Conservation (phyloP, 1,140 invertebrate species). For the Idris sp. region DNA sequence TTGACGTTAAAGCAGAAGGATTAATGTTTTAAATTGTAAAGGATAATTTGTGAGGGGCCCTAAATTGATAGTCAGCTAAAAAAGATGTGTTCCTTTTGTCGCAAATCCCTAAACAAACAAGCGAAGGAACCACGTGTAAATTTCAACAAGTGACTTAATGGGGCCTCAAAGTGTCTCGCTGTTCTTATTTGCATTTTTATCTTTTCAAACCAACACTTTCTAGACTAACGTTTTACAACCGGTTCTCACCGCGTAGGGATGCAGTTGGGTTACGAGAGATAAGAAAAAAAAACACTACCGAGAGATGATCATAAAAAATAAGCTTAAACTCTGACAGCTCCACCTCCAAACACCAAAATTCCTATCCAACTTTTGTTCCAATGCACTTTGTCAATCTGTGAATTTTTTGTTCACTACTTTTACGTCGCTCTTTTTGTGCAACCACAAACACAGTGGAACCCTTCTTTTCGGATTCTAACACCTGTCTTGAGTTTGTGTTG, state of each 20-base stretch:
- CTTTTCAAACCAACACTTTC: conserved; percentile 35
- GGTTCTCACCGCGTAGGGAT: conserved; percentile 30
- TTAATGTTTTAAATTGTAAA: too few species aligned
- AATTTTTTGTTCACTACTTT: too few species aligned
- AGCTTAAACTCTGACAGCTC: too few species aligned
- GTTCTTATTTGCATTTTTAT: conserved; percentile 42
- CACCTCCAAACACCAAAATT: too few species aligned
- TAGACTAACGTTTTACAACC: conserved; percentile 38
- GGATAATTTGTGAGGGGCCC: too few species aligned
- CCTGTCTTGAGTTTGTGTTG: conserved; percentile 16
- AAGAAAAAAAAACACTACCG: conserved; percentile 6
- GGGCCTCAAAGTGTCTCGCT: conserved; percentile 23
- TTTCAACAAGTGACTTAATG: conserved; percentile 48
- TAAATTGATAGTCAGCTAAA: too few species aligned
- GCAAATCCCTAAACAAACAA: conserved; percentile 14
- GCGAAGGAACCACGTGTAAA: conserved; percentile 25
- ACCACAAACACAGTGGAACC: too few species aligned
- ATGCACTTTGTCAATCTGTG: too few species aligned
- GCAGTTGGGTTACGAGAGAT: conserved; percentile 8
- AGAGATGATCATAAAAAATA: too few species aligned
- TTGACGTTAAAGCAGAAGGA: too few species aligned
- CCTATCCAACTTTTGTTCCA: too few species aligned
- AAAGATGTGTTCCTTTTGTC: background rate
- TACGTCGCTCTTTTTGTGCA: too few species aligned
- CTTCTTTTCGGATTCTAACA: conserved; percentile 7